Percentiles rank a stretch among this genome's conserved stretches.
These are phyloP conservation scores for Sceloporus tristichus DNA, from an alignment of 2,113 vertebrate genomes.

Conservation along the genomic window DNA sequence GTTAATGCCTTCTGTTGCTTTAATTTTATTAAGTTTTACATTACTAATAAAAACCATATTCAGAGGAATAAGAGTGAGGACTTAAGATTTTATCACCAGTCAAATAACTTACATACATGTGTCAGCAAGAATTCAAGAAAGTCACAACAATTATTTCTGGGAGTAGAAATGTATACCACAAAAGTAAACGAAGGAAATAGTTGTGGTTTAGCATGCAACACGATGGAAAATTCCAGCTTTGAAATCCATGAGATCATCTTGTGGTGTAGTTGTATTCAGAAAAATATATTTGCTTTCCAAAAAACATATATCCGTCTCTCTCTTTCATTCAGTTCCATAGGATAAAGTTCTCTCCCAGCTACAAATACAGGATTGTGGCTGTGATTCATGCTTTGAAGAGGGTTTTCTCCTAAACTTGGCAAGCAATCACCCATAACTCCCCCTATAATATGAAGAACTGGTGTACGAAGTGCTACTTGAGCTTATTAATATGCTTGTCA, in stretches of 20 bases:
- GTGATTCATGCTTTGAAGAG: not conserved
- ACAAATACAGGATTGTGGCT: not conserved
- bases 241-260: slow-evolving; percentile 7
- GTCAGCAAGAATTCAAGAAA: slow-evolving; percentile 15
- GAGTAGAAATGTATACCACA: not conserved
- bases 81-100: slow-evolving; percentile 1
- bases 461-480: not conserved
- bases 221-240: not conserved
- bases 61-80: not conserved
- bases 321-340: not conserved
- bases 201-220: not conserved
- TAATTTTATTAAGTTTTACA: not conserved
- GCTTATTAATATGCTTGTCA: slow-evolving; percentile 34
- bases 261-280: not conserved
- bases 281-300: not conserved
- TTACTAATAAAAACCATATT: not conserved
- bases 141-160: not conserved
- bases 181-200: slow-evolving; percentile 16
- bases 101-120: not conserved
- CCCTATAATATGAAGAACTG: slow-evolving; percentile 5
- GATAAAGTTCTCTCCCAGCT: not conserved
- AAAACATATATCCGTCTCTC: not conserved
- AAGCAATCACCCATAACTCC: slow-evolving; percentile 18
- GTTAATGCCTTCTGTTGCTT: not conserved
- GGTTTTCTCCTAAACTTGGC: not conserved